Conservation (phyloP, 64 coral and sea anemone genomes). For the Dendronephthya gigantea region DNA sequence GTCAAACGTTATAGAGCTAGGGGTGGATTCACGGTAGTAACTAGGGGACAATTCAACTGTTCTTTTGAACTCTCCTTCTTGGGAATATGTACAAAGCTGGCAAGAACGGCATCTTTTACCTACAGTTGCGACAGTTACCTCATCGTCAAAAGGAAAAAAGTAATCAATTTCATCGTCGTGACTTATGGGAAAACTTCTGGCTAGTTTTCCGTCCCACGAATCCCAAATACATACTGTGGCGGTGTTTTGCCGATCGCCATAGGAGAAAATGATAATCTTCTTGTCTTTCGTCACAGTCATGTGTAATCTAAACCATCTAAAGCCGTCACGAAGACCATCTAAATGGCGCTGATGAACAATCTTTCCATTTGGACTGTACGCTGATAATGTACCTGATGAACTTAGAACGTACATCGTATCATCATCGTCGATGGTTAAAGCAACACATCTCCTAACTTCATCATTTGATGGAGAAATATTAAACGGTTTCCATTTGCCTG, state of each 20-base stretch:
- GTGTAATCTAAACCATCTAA: too few species aligned
- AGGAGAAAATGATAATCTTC: not conserved
- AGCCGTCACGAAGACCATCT: too few species aligned
- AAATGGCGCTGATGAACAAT: not conserved
- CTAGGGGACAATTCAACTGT: not conserved
- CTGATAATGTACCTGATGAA: not conserved
- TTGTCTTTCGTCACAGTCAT: not conserved
- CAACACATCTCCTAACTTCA: not conserved
- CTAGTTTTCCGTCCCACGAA: not conserved
- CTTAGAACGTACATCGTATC: not conserved
- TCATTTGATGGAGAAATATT: too few species aligned
- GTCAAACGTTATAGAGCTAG: not conserved
- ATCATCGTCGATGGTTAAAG: not conserved
- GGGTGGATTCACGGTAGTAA: not conserved
- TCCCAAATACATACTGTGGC: not conserved
- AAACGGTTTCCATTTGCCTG: too few species aligned
- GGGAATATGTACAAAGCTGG: not conserved
- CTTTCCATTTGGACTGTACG: not conserved
- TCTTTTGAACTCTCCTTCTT: not conserved
- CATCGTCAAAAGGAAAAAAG: not conserved
- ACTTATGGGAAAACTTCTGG: not conserved
- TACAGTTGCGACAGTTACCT: not conserved
- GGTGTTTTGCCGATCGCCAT: too few species aligned
- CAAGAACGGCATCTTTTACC: not conserved
- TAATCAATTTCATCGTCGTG: not conserved